Conservation (phyloP, 1,140 invertebrate genomes). For the Telenomus remus region DNA sequence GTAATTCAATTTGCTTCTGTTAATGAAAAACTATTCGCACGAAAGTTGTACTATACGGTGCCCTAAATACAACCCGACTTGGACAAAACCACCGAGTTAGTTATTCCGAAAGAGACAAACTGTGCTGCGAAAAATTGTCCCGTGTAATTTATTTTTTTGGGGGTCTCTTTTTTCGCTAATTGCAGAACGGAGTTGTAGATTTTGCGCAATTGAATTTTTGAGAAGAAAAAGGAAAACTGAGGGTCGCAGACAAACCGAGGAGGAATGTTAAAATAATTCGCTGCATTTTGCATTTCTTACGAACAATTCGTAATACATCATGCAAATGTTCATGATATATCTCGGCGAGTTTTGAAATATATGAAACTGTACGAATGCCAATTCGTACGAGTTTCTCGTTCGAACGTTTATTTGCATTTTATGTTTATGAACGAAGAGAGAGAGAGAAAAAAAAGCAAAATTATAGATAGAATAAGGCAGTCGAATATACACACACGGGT, state of each 20-base stretch:
- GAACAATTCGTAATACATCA: constrained; percentile 1
- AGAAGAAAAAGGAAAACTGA: background rate
- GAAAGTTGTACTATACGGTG: too few species aligned
- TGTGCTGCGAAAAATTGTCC: background rate
- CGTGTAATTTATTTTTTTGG: background rate
- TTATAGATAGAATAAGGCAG: too few species aligned
- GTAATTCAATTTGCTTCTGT: too few species aligned
- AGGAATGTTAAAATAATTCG: background rate
- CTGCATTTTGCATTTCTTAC: background rate
- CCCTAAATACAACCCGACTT: too few species aligned
- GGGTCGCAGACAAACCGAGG: background rate
- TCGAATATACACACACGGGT: too few species aligned
- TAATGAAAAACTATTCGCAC: too few species aligned
- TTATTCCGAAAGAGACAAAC: too few species aligned
- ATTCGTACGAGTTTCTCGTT: background rate
- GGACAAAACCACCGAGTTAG: too few species aligned
- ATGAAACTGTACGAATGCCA: background rate
- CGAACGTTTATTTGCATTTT: background rate
- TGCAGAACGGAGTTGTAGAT: background rate
- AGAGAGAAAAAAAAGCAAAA: too few species aligned
- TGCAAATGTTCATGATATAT: background rate
- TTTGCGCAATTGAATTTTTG: background rate
- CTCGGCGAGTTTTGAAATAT: background rate
- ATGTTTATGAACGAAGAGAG: too few species aligned
- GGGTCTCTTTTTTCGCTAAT: background rate